phyloP scores from a whole-genome alignment of 2,888 invertebrate genomes.

The Acronicta psi region DNA sequence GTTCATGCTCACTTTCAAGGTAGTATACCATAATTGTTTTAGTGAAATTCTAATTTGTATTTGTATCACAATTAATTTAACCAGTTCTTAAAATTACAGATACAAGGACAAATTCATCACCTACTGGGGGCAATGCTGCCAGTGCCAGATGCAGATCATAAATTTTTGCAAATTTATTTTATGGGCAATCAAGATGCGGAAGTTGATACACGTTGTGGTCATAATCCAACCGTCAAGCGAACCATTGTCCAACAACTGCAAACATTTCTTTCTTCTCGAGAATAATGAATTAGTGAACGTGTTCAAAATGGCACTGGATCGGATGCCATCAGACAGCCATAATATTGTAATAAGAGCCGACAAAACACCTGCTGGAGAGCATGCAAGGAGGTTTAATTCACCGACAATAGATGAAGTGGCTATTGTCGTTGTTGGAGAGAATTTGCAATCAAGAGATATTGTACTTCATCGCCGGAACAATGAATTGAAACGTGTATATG shows the following conservation, averaged over 20 bases:
- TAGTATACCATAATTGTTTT: constrained; percentile 2
- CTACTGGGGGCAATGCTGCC: constrained; percentile 1
- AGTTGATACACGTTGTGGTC: constrained; percentile 18
- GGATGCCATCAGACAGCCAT: too few species aligned
- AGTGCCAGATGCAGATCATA: constrained; percentile 7
- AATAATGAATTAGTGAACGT: too few species aligned
- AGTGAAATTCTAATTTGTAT: constrained; percentile 1
- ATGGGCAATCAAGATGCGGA: constrained; percentile 45
- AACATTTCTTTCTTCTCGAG: too few species aligned
- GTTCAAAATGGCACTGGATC: too few species aligned
- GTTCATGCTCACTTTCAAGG: constrained; percentile 60
- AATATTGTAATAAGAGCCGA: too few species aligned
- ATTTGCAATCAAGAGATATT: too few species aligned
- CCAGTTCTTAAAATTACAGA: constrained; percentile 11
- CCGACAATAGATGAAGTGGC: too few species aligned
- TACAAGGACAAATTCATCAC: constrained; percentile 33
- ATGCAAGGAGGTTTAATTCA: too few species aligned
- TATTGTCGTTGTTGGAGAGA: too few species aligned
- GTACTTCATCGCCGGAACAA: too few species aligned
- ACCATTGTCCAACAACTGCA: constrained; percentile 55
- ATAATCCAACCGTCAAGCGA: constrained; percentile 15
- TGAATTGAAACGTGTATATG: too few species aligned
- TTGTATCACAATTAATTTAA: constrained; percentile 6
- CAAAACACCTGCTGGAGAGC: too few species aligned
- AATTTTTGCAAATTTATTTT: constrained; percentile 47